phyloP scores from a whole-genome alignment of 2,113 vertebrate genomes.

The Tylochromis polylepis region DNA sequence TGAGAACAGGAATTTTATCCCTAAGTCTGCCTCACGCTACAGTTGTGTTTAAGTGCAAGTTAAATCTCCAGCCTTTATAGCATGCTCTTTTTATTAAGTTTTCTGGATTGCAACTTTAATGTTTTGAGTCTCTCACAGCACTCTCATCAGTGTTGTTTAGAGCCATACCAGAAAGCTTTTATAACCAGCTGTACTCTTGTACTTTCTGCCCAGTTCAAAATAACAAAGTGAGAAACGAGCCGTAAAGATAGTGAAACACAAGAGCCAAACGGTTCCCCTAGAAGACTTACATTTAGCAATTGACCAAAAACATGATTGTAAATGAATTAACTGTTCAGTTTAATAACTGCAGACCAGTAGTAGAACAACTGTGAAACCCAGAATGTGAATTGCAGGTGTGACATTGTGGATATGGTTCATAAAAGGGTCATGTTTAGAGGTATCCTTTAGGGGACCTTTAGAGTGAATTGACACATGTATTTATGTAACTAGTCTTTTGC shows the following conservation, averaged over 20 bases:
- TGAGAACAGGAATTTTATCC: background rate
- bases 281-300: background rate
- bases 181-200: background rate
- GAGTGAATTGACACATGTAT: too few relatives aligned
- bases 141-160: background rate
- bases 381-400: background rate
- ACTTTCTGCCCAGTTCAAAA: background rate
- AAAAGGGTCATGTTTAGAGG: too few relatives aligned
- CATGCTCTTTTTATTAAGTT: background rate
- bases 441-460: too few relatives aligned
- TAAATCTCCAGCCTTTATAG: background rate
- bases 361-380: background rate
- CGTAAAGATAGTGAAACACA: background rate
- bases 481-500: too few relatives aligned
- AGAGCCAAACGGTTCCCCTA: background rate
- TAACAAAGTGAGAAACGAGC: background rate
- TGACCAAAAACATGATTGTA: background rate
- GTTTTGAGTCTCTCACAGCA: background rate
- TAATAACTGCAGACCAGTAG: background rate
- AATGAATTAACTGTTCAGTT: background rate
- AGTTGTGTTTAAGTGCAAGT: background rate
- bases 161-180: background rate
- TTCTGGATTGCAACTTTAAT: background rate
- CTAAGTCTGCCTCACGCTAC: background rate
- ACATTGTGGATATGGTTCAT: background rate